Evolutionary conservation across 2,113 vertebrate genomes (phyloP).

Genomic region (Pterocles gutturalis): DNA sequence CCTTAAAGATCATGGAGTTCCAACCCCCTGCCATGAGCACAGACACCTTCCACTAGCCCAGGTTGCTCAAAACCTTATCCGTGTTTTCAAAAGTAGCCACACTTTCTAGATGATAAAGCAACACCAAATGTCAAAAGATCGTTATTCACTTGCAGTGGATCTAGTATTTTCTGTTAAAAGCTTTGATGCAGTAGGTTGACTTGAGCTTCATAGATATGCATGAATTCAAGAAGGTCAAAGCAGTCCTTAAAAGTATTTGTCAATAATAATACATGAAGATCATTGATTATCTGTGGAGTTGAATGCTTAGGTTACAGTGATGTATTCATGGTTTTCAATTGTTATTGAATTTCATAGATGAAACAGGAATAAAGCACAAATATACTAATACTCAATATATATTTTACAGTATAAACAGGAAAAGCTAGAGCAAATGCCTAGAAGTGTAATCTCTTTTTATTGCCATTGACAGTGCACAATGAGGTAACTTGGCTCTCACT

Average conservation of each 20-base stretch:
- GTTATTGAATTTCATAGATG: not conserved
- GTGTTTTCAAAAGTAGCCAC: not conserved
- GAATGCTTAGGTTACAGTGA: not conserved
- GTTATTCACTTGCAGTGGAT: not conserved
- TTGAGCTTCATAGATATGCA: not conserved
- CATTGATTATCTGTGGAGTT: not conserved
- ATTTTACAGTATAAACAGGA: not conserved
- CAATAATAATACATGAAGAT: not conserved
- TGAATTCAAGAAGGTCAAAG: not conserved
- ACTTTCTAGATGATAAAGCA: not conserved
- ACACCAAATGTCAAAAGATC: not conserved
- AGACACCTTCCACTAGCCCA: too few species aligned
- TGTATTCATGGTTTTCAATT: not conserved
- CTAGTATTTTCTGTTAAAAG: not conserved
- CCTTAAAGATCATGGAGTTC: too few species aligned
- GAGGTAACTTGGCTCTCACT: not conserved
- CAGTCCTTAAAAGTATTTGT: not conserved
- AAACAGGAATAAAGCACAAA: not conserved
- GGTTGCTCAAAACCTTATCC: too few species aligned
- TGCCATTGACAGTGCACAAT: not conserved
- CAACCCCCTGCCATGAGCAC: too few species aligned
- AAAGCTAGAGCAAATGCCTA: not conserved
- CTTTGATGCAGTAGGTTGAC: not conserved
- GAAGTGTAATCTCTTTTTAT: not conserved
- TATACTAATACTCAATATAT: not conserved